Evolutionary conservation across 2,113 vertebrate genomes (phyloP), one percentile per base, ranked within the genome.

Genomic region (Rousettus leschenaultii): DNA sequence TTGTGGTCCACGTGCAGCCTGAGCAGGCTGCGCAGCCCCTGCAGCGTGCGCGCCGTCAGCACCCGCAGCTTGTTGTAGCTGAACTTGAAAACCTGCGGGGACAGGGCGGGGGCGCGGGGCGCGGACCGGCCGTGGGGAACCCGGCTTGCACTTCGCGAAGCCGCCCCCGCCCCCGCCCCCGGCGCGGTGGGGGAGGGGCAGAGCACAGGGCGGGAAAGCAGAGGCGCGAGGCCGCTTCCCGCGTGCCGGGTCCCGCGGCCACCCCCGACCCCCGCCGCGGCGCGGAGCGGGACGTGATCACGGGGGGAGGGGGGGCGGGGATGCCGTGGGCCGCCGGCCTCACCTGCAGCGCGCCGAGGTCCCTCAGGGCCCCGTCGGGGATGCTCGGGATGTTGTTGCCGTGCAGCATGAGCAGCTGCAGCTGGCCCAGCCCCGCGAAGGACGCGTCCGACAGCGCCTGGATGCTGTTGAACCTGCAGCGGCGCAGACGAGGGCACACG

Each of bases 1-100:
- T 99, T 99, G 98, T 99, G 99, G 97, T 99, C 99, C 94, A 99
- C 40, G 93, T 99, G 99, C 40, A 99, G 96, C 75, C 99, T 96
- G 92, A 99, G 96, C 94, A 99, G 66, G 26, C 96, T 98, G 91
- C 98, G 98, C 65, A 99, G 99, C 3, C 99, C 99, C 73, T 96
- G 98, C 11, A 99, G 98, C 0, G 99, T 98, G 14, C 96, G 96
- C 1, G 97, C 95, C 68, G 97, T 98, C 91, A 99, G 90, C 77
- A 98, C 97, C 10, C 97, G 98, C 66, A 99, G 95, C 86, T 99
- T 99, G 97, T 99, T 99, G 98, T 99, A 99, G 98, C 99, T 99
- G 57, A 99, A 98, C 97, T 99, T 99, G 97, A 99, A 98, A 89
- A 99, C 99, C 99, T 99, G 16, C 24, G 16, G 15, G 63, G 77